These are phyloP conservation scores for Samia ricini DNA, from an alignment of 1,140 invertebrate genomes.

Conservation along the genomic window DNA sequence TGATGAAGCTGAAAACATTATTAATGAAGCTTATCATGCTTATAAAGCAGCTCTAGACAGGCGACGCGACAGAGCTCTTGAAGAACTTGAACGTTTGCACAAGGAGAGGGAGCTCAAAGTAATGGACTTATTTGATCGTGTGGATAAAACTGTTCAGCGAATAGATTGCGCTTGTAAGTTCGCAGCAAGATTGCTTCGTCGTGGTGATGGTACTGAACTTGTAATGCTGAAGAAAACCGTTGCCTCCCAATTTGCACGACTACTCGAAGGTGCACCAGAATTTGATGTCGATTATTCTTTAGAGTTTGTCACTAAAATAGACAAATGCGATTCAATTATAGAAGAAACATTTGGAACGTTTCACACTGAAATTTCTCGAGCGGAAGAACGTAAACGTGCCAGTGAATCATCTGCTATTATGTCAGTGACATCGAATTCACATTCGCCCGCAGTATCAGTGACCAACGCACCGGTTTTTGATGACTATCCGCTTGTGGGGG, in stretches of 20 bases:
- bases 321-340: slow-evolving; percentile 85
- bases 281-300: slow-evolving; percentile 87
- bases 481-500: slow-evolving; percentile 57
- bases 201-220: slow-evolving; percentile 90
- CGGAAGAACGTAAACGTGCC: slow-evolving; percentile 66
- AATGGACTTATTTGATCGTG: slow-evolving; percentile 90
- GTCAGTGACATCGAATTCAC: slow-evolving; percentile 60
- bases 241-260: slow-evolving; percentile 84
- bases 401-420: slow-evolving; percentile 85
- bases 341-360: slow-evolving; percentile 86
- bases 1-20: slow-evolving; percentile 90
- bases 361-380: slow-evolving; percentile 80
- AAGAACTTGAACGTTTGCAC: slow-evolving; percentile 88
- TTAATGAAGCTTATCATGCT: slow-evolving; percentile 90
- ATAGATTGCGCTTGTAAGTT: slow-evolving; percentile 92
- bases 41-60: slow-evolving; percentile 91
- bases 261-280: slow-evolving; percentile 89
- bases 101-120: slow-evolving; percentile 90
- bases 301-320: slow-evolving; percentile 89
- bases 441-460: slow-evolving; percentile 68
- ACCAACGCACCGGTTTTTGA: slow-evolving; percentile 68
- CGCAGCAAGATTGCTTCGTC: slow-evolving; percentile 86
- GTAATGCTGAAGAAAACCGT: slow-evolving; percentile 89
- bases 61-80: slow-evolving; percentile 85
- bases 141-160: slow-evolving; percentile 88